Evolutionary conservation across 2,113 vertebrate species (phyloP).

Genomic region (Pomatostomus ruficeps): DNA sequence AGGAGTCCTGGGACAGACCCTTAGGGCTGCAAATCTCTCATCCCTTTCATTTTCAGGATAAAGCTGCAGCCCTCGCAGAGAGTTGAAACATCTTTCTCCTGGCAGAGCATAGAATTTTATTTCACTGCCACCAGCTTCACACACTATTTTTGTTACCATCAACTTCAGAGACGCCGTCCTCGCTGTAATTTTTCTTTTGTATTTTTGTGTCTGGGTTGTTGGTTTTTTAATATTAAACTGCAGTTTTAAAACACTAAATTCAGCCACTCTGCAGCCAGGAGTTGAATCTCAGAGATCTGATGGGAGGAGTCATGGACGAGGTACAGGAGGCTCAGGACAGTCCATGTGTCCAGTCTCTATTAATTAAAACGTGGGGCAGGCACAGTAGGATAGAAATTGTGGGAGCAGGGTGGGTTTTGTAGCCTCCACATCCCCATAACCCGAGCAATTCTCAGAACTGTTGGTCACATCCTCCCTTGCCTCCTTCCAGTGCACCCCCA

Average conservation of each 20-base stretch:
- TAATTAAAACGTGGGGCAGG: neutral
- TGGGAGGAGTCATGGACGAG: neutral
- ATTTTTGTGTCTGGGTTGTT: neutral
- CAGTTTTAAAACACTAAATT: neutral
- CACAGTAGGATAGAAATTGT: neutral
- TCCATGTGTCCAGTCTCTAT: neutral
- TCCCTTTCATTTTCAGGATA: neutral
- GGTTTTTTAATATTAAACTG: neutral
- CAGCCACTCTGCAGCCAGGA: neutral
- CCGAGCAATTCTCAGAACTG: neutral
- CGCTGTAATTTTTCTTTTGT: neutral
- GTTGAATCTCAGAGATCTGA: neutral
- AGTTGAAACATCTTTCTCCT: neutral
- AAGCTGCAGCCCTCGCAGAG: neutral
- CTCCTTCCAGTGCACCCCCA: neutral
- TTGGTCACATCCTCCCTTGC: too few relatives aligned
- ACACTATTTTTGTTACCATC: neutral
- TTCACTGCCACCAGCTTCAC: neutral
- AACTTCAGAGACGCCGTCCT: neutral
- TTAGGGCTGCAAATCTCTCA: neutral
- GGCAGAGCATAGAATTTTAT: neutral
- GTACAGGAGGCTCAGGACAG: neutral
- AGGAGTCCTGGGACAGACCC: neutral
- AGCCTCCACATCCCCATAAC: neutral
- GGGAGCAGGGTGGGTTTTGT: neutral